These are phyloP conservation scores for Hypsibius dujardini DNA, from an alignment of 1,140 invertebrate genomes.

Conservation along the genomic window DNA sequence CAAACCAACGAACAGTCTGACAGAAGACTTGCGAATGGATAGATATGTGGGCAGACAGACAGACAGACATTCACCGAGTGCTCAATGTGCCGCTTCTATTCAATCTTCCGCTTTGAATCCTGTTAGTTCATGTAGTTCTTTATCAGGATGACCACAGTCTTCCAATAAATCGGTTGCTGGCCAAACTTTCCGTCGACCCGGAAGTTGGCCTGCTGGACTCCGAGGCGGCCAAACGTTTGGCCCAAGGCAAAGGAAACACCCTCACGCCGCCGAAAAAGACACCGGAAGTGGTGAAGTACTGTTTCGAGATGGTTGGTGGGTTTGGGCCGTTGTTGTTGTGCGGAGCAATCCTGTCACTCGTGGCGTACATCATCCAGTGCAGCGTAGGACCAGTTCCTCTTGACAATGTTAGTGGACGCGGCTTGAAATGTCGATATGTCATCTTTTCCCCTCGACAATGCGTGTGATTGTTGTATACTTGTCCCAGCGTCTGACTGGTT, in stretches of 20 bases:
- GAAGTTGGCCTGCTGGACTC: too few species aligned
- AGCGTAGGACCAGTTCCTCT: slow-evolving; percentile 31
- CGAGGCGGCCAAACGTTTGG: neutral
- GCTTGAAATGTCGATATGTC: neutral
- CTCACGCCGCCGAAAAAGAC: slow-evolving; percentile 43
- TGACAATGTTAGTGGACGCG: slow-evolving; percentile 33
- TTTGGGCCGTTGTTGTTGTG: slow-evolving; percentile 58
- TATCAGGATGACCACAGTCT: too few species aligned
- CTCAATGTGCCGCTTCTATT: too few species aligned
- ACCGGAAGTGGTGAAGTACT: slow-evolving; percentile 46
- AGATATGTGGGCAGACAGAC: too few species aligned
- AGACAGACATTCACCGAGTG: too few species aligned
- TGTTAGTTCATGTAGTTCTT: too few species aligned
- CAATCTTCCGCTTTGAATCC: too few species aligned
- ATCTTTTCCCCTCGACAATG: neutral
- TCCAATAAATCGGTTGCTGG: too few species aligned
- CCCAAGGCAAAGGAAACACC: neutral
- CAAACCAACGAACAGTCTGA: too few species aligned
- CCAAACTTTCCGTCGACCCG: too few species aligned
- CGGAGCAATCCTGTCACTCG: slow-evolving; percentile 50
- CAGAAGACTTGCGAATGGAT: too few species aligned
- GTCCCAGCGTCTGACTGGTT: too few species aligned
- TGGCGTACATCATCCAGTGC: slow-evolving; percentile 42
- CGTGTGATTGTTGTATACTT: neutral
- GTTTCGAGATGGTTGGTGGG: slow-evolving; percentile 47